Evolutionary conservation across 2,888 invertebrate genomes (phyloP).

Genomic region (Amblyteles armatorius): DNA sequence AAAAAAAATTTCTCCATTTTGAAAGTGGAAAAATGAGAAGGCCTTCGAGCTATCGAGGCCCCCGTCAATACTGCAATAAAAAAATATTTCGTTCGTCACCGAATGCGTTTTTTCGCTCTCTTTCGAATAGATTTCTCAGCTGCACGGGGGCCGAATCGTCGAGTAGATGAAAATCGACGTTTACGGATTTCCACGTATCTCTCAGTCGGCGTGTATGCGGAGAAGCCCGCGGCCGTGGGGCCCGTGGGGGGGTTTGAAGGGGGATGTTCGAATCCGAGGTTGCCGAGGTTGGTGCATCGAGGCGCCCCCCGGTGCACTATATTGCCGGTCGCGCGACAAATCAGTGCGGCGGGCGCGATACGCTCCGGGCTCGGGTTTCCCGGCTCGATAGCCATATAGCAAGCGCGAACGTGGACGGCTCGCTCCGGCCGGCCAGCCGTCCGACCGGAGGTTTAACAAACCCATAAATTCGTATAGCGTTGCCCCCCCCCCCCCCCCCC

Average conservation of each 20-base stretch:
- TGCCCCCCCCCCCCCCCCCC: constrained; percentile 59
- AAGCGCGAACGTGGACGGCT: constrained; percentile 62
- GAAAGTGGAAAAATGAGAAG: no score
- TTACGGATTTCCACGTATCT: constrained; percentile 54
- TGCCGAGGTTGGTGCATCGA: constrained; percentile 21
- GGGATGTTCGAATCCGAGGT: constrained; percentile 13
- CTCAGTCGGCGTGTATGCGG: constrained; percentile 16
- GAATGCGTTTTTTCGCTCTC: constrained; percentile 29
- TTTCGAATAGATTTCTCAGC: constrained; percentile 37
- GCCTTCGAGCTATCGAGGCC: constrained; percentile 16
- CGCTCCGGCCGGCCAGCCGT: constrained; percentile 44
- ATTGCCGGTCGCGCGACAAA: constrained; percentile 69
- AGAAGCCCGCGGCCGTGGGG: constrained; percentile 18
- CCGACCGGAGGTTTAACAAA: constrained; percentile 71
- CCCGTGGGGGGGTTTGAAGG: no score
- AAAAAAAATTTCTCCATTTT: no score
- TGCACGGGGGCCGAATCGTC: constrained; percentile 13
- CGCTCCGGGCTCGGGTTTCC: constrained; percentile 59
- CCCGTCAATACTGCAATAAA: constrained; percentile 26
- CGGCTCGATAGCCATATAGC: constrained; percentile 57
- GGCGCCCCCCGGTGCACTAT: constrained; percentile 22
- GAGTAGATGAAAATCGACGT: constrained; percentile 60
- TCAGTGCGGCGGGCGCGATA: constrained; percentile 64
- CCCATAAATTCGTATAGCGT: constrained; percentile 71
- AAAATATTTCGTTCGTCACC: constrained; percentile 32